Percentiles rank a stretch among this genome's conserved stretches.
phyloP scores from a whole-genome alignment of 1,140 invertebrate genomes.

The Drosophila malerkotliana region DNA sequence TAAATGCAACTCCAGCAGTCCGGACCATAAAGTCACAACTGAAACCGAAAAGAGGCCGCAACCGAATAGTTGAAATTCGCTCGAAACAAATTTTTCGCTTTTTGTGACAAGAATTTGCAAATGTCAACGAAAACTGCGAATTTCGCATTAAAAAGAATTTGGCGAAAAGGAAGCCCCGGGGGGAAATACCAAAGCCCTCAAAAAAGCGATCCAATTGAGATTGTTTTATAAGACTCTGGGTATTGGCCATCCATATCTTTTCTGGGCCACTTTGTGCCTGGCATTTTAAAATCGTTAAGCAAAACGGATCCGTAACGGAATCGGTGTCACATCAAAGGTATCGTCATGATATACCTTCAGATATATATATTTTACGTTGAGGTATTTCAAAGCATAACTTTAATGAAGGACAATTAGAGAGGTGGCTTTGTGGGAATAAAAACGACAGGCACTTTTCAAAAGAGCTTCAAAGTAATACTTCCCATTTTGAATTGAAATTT shows the following conservation, averaged over 20 bases:
- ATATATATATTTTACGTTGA: conserved; percentile 1
- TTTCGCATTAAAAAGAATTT: conserved; percentile 75
- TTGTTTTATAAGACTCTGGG: conserved; percentile 58
- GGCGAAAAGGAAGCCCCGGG: conserved; percentile 34
- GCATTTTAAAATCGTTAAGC: conserved; percentile 41
- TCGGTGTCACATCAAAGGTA: conserved; percentile 41
- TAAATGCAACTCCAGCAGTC: conserved; percentile 73
- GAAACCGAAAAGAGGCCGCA: conserved; percentile 59
- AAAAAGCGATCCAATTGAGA: conserved; percentile 66
- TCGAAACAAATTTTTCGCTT: conserved; percentile 51
- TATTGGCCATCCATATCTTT: conserved; percentile 30
- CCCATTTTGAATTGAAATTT: conserved; percentile 24
- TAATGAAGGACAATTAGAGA: not conserved
- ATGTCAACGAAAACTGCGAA: conserved; percentile 77
- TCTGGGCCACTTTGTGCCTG: conserved; percentile 53
- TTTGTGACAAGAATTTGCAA: conserved; percentile 81
- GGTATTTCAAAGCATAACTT: conserved; percentile 7
- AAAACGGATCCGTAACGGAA: conserved; percentile 36
- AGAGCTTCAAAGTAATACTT: not conserved
- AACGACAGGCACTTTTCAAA: not conserved
- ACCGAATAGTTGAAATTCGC: conserved; percentile 72
- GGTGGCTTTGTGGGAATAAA: not conserved
- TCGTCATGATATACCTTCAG: conserved; percentile 22
- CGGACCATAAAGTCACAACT: conserved; percentile 26
- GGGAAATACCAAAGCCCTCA: conserved; percentile 45